Percentiles rank a stretch among this genome's conserved stretches.
Evolutionary conservation across 2,888 invertebrate species (phyloP).

Genomic region (Hyppa rectilinea): DNA sequence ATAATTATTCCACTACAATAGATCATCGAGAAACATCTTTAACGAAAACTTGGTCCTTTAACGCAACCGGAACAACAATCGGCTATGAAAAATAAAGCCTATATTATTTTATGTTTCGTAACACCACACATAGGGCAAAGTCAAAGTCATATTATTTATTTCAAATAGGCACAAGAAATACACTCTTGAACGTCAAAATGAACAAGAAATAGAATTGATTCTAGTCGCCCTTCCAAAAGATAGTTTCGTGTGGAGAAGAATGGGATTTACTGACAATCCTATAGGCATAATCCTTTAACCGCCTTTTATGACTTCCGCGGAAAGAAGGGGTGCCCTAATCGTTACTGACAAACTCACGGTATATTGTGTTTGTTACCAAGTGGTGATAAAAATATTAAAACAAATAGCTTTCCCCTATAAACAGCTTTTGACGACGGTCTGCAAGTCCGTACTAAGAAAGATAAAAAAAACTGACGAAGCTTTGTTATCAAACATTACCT

Average conservation of each 20-base stretch:
- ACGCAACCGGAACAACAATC: too few species aligned
- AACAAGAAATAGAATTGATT: too few species aligned
- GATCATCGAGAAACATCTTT: background rate
- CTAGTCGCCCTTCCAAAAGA: too few species aligned
- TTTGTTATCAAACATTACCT: conserved; percentile 25
- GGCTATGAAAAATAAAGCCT: background rate
- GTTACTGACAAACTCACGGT: background rate
- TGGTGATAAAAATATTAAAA: background rate
- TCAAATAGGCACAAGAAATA: too few species aligned
- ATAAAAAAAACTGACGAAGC: background rate
- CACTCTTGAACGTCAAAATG: too few species aligned
- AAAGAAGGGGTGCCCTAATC: background rate
- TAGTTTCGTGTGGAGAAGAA: too few species aligned
- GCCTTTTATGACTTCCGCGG: background rate
- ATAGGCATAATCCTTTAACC: background rate
- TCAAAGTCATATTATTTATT: too few species aligned
- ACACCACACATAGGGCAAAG: background rate
- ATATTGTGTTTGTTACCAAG: background rate
- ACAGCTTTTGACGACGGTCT: background rate
- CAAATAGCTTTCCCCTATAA: too few species aligned
- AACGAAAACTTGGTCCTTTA: background rate
- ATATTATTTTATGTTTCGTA: background rate
- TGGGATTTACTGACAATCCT: background rate
- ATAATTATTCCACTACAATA: background rate
- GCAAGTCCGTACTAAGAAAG: background rate